Evolutionary conservation across 2,888 invertebrate species (phyloP).

Genomic region (Volucella inanis): DNA sequence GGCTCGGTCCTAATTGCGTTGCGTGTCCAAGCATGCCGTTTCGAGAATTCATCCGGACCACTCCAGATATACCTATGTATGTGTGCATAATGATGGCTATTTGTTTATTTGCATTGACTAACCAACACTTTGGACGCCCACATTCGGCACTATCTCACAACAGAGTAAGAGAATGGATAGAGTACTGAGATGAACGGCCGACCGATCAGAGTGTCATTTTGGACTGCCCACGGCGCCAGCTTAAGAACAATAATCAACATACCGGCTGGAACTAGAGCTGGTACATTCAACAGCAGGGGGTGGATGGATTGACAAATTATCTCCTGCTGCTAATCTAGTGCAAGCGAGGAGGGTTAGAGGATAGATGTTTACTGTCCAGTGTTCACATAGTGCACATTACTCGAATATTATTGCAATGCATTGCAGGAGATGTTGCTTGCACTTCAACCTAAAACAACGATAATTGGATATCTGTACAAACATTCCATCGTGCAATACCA

Average conservation of each 20-base stretch:
- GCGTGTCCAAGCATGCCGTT: slow-evolving; percentile 42
- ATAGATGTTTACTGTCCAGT: slow-evolving; percentile 1
- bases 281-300: background rate
- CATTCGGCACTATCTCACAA: slow-evolving; percentile 62
- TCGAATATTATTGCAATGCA: slow-evolving; percentile 69
- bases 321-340: slow-evolving; percentile 26
- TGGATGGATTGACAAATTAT: slow-evolving; percentile 37
- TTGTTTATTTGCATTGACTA: slow-evolving; percentile 72
- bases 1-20: slow-evolving; percentile 66
- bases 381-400: slow-evolving; percentile 46
- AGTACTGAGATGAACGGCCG: too few relatives aligned
- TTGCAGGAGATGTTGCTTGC: slow-evolving; percentile 50
- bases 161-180: background rate
- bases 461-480: slow-evolving; percentile 72
- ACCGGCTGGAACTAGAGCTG: too few relatives aligned
- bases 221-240: slow-evolving; percentile 1
- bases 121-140: slow-evolving; percentile 67
- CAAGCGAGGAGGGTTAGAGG: background rate
- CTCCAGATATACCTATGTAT: background rate
- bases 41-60: background rate
- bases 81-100: slow-evolving; percentile 65
- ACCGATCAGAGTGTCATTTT: slow-evolving; percentile 17
- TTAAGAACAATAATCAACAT: slow-evolving; percentile 65
- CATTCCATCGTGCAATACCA: slow-evolving; percentile 20
- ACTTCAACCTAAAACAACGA: slow-evolving; percentile 53